Percentiles rank a stretch among this genome's conserved stretches.
Conservation (phyloP, 1,140 invertebrate genomes). For the honey bee (Apis mellifera) region DNA sequence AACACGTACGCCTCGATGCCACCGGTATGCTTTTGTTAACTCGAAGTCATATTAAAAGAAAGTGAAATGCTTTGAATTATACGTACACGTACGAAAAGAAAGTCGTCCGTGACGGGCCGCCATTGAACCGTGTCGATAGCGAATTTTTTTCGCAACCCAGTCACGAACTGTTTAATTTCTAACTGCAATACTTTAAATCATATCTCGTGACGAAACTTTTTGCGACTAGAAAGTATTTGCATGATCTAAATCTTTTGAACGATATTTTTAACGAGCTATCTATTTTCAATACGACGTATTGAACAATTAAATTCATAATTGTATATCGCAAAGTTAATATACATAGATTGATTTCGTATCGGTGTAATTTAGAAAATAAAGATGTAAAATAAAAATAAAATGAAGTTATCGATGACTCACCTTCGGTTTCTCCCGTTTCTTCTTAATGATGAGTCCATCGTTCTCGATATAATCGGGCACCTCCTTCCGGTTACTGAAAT, state of each 20-base stretch:
- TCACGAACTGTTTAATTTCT: neutral
- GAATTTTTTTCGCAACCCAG: neutral
- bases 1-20: neutral
- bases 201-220: neutral
- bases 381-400: neutral
- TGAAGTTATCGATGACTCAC: constrained; percentile 79
- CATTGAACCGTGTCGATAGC: constrained; percentile 48
- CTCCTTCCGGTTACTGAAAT: constrained; percentile 91
- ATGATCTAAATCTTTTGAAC: no score
- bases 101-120: constrained; percentile 29
- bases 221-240: neutral
- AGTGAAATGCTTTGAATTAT: constrained; percentile 53
- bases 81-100: constrained; percentile 52
- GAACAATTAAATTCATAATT: neutral
- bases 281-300: no score
- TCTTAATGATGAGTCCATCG: constrained; percentile 88
- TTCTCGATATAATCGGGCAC: constrained; percentile 95
- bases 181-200: neutral
- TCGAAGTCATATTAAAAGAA: constrained; percentile 49
- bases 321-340: neutral
- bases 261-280: neutral
- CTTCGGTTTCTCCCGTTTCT: constrained; percentile 86
- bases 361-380: neutral
- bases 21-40: constrained; percentile 27
- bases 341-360: neutral